Conservation (phyloP, 2,113 vertebrate species). For the Tinamus guttatus region DNA sequence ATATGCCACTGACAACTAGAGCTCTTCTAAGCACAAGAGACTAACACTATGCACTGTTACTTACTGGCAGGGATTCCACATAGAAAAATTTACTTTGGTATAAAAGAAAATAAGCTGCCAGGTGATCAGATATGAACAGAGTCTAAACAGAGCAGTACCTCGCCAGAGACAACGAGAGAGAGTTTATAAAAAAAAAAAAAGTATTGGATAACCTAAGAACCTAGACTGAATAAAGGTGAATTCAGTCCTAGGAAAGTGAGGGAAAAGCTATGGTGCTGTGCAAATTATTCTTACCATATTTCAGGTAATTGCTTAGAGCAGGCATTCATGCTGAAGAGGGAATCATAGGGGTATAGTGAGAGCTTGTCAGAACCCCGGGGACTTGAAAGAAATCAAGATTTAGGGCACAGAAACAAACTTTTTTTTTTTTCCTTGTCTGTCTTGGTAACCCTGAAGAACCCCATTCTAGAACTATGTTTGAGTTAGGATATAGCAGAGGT, state of each 20-base stretch:
- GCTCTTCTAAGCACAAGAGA: not conserved
- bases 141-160: not conserved
- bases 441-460: not conserved
- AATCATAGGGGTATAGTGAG: not conserved
- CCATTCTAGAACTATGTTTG: not conserved
- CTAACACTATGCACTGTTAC: not conserved
- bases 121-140: not conserved
- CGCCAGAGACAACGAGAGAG: not conserved
- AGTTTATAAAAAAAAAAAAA: not conserved
- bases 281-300: not conserved
- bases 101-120: not conserved
- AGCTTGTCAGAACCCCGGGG: not conserved
- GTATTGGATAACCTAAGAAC: not conserved
- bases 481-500: not conserved
- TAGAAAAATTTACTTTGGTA: not conserved
- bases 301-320: not conserved
- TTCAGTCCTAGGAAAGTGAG: not conserved
- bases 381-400: not conserved
- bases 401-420: not conserved
- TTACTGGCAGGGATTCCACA: not conserved
- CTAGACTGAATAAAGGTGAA: not conserved
- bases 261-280: not conserved
- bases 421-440: not conserved
- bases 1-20: not conserved
- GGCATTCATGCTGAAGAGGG: not conserved